Evolutionary conservation across 2,113 vertebrate species (phyloP).

Genomic region (Platichthys flesus): DNA sequence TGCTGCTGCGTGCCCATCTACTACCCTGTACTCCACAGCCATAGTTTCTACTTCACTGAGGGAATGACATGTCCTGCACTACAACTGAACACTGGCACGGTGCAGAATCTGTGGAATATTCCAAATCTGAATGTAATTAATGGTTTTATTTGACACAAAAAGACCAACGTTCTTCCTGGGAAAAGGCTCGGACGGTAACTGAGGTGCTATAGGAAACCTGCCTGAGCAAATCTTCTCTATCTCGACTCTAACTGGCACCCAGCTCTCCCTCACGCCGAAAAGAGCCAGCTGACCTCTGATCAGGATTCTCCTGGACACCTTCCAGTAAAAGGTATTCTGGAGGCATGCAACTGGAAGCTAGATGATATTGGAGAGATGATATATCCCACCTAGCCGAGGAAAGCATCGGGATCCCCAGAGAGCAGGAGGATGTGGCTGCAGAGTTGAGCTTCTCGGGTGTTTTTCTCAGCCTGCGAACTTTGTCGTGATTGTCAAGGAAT

Average conservation of each 20-base stretch:
- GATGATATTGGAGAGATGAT: neutral
- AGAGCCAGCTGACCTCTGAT: neutral
- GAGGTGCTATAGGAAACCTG: neutral
- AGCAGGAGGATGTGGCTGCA: neutral
- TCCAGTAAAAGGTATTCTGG: neutral
- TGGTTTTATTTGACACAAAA: neutral
- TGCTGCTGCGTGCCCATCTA: neutral
- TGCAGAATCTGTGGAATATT: neutral
- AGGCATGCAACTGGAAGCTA: neutral
- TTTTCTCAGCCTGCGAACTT: neutral
- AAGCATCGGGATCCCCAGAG: neutral
- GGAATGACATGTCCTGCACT: neutral
- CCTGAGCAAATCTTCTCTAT: neutral
- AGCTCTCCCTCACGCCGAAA: neutral
- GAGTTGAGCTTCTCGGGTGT: neutral
- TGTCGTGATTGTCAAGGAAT: neutral
- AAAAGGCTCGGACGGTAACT: neutral
- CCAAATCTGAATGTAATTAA: neutral
- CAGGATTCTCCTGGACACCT: neutral
- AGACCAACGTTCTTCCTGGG: neutral
- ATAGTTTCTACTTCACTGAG: neutral
- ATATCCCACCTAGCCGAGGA: neutral
- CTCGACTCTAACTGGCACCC: neutral
- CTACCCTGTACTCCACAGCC: neutral
- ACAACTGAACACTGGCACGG: neutral